Conservation (phyloP, 2,888 invertebrate species). For the Melanophora roralis region DNA sequence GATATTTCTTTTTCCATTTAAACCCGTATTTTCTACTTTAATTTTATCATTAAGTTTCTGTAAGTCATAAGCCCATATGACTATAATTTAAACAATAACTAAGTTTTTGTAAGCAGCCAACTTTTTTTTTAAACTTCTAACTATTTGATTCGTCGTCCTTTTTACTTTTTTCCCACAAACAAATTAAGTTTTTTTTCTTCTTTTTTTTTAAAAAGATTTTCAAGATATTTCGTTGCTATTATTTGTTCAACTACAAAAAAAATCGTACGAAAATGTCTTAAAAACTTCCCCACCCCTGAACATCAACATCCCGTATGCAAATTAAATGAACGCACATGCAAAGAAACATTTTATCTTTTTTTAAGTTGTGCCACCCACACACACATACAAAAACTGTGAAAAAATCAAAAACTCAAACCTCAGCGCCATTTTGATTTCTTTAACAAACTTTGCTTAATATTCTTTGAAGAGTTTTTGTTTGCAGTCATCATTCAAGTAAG, state of each 20-base stretch:
- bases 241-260: not conserved
- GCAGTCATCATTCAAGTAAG: too few species aligned
- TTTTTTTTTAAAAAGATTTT: not conserved
- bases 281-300: not conserved
- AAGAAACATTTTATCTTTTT: constrained; percentile 23
- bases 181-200: constrained; percentile 4
- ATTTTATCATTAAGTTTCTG: too few species aligned
- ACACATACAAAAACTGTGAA: constrained; percentile 22
- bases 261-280: constrained; percentile 1
- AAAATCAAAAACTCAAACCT: constrained; percentile 62
- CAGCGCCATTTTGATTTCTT: constrained; percentile 61
- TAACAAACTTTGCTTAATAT: constrained; percentile 33
- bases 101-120: too few species aligned
- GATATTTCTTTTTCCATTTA: too few species aligned
- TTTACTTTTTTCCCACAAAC: not conserved
- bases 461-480: constrained; percentile 14
- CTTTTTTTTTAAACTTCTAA: too few species aligned
- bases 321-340: constrained; percentile 25
- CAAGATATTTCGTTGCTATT: not conserved
- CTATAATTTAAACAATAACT: too few species aligned
- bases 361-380: not conserved
- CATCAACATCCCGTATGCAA: constrained; percentile 46
- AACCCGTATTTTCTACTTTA: too few species aligned
- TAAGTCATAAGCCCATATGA: too few species aligned
- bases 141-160: too few species aligned